A percentile compares a stretch with the other conserved stretches of the same genome.
Conservation (phyloP, 2,888 invertebrate genomes). For the Abscondita cerata region DNA sequence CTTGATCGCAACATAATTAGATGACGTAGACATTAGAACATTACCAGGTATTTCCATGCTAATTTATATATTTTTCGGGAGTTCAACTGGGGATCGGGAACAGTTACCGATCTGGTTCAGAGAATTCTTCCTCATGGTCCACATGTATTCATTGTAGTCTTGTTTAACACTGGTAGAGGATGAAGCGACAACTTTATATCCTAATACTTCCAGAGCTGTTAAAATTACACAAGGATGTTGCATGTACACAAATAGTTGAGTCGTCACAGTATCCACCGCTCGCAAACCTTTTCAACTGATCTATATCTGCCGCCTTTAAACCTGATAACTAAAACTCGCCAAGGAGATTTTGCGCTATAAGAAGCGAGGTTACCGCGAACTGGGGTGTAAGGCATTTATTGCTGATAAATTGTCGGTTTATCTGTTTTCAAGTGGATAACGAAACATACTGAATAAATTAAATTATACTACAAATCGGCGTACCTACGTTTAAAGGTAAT, state of each 20-base stretch:
- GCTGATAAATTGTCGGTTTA: conserved; percentile 74
- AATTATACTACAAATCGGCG: not conserved
- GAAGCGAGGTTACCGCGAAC: conserved; percentile 88
- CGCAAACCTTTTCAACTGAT: conserved; percentile 82
- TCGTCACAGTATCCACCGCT: conserved; percentile 86
- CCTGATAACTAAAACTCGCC: conserved; percentile 88
- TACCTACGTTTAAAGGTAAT: not conserved
- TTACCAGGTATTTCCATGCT: conserved; percentile 57
- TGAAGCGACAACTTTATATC: conserved; percentile 87
- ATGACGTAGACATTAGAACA: conserved; percentile 63
- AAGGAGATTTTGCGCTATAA: conserved; percentile 85
- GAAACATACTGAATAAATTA: not conserved
- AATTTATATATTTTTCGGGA: conserved; percentile 32
- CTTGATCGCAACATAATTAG: conserved; percentile 79
- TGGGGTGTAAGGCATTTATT: conserved; percentile 85
- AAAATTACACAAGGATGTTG: conserved; percentile 89
- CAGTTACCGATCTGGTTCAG: conserved; percentile 75
- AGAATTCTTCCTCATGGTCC: conserved; percentile 91
- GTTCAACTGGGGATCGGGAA: conserved; percentile 46
- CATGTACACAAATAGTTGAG: conserved; percentile 83
- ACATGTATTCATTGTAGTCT: conserved; percentile 91
- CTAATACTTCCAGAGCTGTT: conserved; percentile 85
- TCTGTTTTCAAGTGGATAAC: not conserved
- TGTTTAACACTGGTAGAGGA: conserved; percentile 86
- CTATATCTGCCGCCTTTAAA: conserved; percentile 83